Base-by-base conservation (phyloP, 2,113 vertebrate species). In the Stomatorhinus ivindoensis region DNA sequence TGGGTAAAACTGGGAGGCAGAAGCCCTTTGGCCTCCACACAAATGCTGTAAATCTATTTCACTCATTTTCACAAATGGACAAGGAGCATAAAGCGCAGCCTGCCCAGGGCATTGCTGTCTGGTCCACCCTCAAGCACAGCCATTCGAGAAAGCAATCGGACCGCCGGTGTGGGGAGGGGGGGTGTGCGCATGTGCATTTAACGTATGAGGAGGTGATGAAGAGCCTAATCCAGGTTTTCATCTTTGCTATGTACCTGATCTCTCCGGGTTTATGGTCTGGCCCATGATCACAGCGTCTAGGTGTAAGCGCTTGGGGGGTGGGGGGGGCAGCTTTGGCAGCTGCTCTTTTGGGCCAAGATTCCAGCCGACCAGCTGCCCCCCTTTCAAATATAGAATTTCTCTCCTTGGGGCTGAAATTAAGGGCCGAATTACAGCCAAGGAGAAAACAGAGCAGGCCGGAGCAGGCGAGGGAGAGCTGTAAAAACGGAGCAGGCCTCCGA, bases 221-320 rank as follows among this genome's bases (percentile, higher is more conserved):
- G 27, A 80, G 88, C 11, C 65, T 80, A 80, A 80, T 88, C 46
- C 88, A 76, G 46, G 42, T 13, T 73, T 88, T 73, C 87, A 87
- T 69, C 58, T 88, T 88, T 88, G 42, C 58, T 69, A 39, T 69
- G 44, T 88, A 69, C 35, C 88, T 55, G 88, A 82, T 82, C 48
- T 83, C 48, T 53, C 19, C 3, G 48, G 55, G 42, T 39, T 83
- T 73, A 73, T 24, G 35, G 55, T 24, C 58, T 88, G 87, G 87
- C 87, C 17, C 21, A 48, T 10, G 58, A 88, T 73, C 58, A 65
- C 55, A 88, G 87, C 10, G 21, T 61, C n/a, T 69, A 46, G 87
- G 58, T 88, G 87, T 58, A 31, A 44, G 42, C 1, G 39, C 61
- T 69, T n/a, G 53, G 69, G 39, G 73, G 31, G 3, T 31, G 15